Evolutionary conservation across 2,888 invertebrate species (phyloP), one percentile per base, ranked within the genome.

Genomic region (Theretra japonica): DNA sequence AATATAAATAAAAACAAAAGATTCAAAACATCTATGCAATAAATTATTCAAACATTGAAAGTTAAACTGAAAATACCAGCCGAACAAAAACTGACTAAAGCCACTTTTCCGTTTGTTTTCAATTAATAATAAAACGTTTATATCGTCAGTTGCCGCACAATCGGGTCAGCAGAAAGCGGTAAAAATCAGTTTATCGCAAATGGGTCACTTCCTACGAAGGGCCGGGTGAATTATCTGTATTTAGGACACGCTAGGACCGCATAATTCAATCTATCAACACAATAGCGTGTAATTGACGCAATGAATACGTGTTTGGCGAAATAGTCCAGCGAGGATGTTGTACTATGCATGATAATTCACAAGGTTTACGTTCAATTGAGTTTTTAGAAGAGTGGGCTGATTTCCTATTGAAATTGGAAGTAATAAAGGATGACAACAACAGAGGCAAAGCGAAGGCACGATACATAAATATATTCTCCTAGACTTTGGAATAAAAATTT

Each of bases 231-330:
- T 60, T 68, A 33, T 57, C 69, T 19, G 33, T 33, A 70, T 73
- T 57, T 65, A 70, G 65, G 65, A 8, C 72, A 65, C 48, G 48
- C 65, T 57, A 62, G 62, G 41, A 30, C 41, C 57, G 21, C 28
- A 50, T 72, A 77, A 80, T 78, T 78, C 75, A 76, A 78, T 76
- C 73, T 75, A 75, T 76, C 71, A 74, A 57, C 76, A 68, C 74
- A 72, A 76, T 57, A 59, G 71, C 71, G 59, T 50, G 72, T 74
- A 75, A 77, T 77, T 77, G 77, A 28, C 69, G 23, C 73, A 76
- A 77, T 77, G 70, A 72, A 65, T 65, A 15, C 41, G 23, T 23
- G 41, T 65, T 65, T 23, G 17, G 17, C 65, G 21, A 65, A 65
- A 41, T 25, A 23, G 48, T 23, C 7, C 41, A 53, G 53, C 53